These are phyloP conservation scores for Timandra comae DNA, from an alignment of 2,888 invertebrate species.

Conservation along the genomic window DNA sequence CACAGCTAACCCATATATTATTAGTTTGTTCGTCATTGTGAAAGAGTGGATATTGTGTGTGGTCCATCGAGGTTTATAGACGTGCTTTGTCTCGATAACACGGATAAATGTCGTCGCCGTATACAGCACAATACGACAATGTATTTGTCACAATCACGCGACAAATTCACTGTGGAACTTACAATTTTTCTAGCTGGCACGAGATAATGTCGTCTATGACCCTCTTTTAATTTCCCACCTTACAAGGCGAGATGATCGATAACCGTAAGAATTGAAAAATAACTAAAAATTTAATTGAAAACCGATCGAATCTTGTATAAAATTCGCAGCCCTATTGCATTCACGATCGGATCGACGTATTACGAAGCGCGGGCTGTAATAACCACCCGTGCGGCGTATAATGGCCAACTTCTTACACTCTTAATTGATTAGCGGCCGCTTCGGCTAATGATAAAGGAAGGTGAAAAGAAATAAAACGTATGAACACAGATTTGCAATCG, in stretches of 20 bases:
- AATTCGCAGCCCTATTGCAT: conserved; percentile 72
- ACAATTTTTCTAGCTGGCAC: conserved; percentile 36
- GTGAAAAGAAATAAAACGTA: conserved; percentile 74
- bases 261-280: conserved; percentile 33
- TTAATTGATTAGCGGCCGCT: conserved; percentile 78
- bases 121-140: conserved; percentile 66
- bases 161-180: conserved; percentile 61
- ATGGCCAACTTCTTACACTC: conserved; percentile 76
- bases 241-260: conserved; percentile 10
- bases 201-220: conserved; percentile 30
- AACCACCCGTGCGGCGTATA: conserved; percentile 72
- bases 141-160: conserved; percentile 61
- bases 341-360: conserved; percentile 73
- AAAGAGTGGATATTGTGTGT: conserved; percentile 68
- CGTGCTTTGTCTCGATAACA: conserved; percentile 73
- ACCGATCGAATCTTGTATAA: conserved; percentile 63
- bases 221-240: conserved; percentile 21
- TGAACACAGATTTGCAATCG: conserved; percentile 65
- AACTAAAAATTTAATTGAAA: conserved; percentile 58
- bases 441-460: conserved; percentile 75
- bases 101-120: conserved; percentile 73
- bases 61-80: conserved; percentile 73
- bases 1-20: conserved; percentile 63
- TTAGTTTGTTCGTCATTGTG: conserved; percentile 64
- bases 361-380: conserved; percentile 69